A percentile compares a stretch with the other conserved stretches of the same genome.
phyloP scores from a whole-genome alignment of 2,888 invertebrate genomes.

The Stegana nigrithorax region DNA sequence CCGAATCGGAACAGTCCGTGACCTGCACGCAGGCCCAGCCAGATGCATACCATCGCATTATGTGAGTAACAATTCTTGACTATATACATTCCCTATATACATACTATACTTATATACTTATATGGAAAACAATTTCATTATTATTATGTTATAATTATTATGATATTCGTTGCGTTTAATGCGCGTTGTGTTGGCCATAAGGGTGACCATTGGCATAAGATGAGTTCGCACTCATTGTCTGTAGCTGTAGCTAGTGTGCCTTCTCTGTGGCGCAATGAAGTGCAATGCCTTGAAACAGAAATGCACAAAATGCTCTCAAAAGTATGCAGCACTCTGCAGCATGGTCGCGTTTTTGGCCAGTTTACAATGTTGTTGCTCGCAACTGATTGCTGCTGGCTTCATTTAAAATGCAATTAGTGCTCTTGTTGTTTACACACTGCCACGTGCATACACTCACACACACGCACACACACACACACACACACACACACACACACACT shows the following conservation, averaged over 20 bases:
- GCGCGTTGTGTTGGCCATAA: background rate
- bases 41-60: slow-evolving; percentile 68
- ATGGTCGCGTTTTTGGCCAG: background rate
- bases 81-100: too few species aligned
- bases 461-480: background rate
- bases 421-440: background rate
- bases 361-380: slow-evolving; percentile 13
- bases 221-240: background rate
- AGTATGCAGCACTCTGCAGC: background rate
- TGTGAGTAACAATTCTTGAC: slow-evolving; percentile 57
- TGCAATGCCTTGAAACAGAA: too few species aligned
- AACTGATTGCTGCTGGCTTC: slow-evolving; percentile 9
- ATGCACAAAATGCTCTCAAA: background rate
- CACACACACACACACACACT: background rate
- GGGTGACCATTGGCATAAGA: too few species aligned
- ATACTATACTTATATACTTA: too few species aligned
- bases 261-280: too few species aligned
- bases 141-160: background rate
- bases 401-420: slow-evolving; percentile 27
- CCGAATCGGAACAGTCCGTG: slow-evolving; percentile 69
- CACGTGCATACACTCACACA: slow-evolving; percentile 2
- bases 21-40: slow-evolving; percentile 67
- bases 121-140: too few species aligned
- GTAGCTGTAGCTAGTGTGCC: background rate
- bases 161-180: background rate